Evolutionary conservation across 2,113 vertebrate species (phyloP), one percentile per base, ranked within the genome.

Genomic region (Nothoprocta perdicaria): DNA sequence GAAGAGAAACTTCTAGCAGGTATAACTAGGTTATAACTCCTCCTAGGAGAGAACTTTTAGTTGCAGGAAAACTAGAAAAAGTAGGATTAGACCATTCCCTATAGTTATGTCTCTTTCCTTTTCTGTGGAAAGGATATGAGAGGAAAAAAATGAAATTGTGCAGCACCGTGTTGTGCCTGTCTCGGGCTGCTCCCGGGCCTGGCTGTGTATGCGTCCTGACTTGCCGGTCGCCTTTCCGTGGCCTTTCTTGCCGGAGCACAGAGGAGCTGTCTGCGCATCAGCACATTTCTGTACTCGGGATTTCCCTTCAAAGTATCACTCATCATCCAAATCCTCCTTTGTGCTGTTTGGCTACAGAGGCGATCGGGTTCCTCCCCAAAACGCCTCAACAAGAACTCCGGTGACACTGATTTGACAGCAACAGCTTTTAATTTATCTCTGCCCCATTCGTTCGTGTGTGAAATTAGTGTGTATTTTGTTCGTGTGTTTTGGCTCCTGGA

Each of bases 361-460:
- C 18, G 69, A 87, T 93, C 52, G 1, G 68, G 46, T 93, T 96
- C 80, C 87, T 65, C 82, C 62, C 2, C 1, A 27, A 58, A 86
- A 52, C 89, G 45, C 43, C 17, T 71, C 75, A 75, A 78, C 83
- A 72, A 23, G 91, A 41, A 62, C 86, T 89, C 27, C 65, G 10
- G 12, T 94, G 91, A 84, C 95, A 86, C 52, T 85, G 86, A 69
- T 92, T 85, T 96, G 94, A 95, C 92, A 96, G 94, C 63, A 81
- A 40, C 65, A 67, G 65, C 72, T 96, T 96, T 83, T 89, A 79
- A 91, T 92, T 94, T 94, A 74, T 79, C 92, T 85, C 38, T 27
- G 72, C 92, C 88, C 78, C 82, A 4, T 46, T 94, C n/a, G 7
- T 72, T 96, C 62, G 91, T 95, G 40, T 69, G 73, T 84, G 89